These are phyloP conservation scores for Patiria pectinifera DNA, from an alignment of 53 echinoderm and acorn worm species.

Conservation along the genomic window DNA sequence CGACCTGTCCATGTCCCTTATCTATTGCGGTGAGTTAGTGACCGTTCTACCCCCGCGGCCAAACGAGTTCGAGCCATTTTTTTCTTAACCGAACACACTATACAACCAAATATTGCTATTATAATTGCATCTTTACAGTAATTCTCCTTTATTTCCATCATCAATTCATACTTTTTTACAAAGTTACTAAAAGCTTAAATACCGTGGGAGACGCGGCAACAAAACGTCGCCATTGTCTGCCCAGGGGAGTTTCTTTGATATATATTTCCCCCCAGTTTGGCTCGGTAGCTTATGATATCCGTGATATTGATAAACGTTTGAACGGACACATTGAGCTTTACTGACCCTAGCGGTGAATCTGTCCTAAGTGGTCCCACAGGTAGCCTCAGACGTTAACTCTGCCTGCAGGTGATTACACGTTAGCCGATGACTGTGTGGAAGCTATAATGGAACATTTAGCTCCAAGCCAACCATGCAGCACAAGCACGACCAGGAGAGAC, in stretches of 20 bases:
- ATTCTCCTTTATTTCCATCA: neutral
- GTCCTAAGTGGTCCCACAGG: neutral
- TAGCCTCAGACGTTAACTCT: neutral
- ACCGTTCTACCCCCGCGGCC: neutral
- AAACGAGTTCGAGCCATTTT: neutral
- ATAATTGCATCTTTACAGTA: neutral
- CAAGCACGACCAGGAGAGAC: neutral
- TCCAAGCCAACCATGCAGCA: neutral
- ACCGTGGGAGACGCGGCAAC: neutral
- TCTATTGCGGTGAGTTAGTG: neutral
- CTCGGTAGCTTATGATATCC: neutral
- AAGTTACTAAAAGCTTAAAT: neutral
- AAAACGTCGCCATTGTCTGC: neutral
- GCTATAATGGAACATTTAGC: constrained; percentile 13
- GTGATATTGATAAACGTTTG: neutral
- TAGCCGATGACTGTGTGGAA: neutral
- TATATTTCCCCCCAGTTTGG: neutral
- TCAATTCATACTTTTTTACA: neutral
- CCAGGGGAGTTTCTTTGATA: neutral
- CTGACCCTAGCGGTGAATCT: neutral
- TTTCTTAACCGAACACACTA: neutral
- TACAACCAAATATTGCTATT: neutral
- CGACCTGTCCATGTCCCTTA: neutral
- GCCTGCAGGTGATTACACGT: neutral
- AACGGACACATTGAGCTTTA: neutral